Evolutionary conservation across 2,888 invertebrate genomes (phyloP).

Genomic region (Papilio demoleus): DNA sequence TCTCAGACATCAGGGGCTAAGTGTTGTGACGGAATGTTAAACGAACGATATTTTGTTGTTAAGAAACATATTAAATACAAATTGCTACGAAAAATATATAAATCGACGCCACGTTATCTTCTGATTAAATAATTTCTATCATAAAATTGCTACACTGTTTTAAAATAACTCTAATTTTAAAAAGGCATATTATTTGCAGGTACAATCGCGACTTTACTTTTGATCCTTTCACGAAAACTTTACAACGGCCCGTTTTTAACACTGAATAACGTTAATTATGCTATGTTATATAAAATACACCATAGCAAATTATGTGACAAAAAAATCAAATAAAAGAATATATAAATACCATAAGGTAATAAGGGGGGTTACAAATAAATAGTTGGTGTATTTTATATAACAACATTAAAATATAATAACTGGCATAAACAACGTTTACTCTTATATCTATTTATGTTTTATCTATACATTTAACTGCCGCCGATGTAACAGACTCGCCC

Average conservation of each 20-base stretch:
- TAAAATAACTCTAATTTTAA: conserved; percentile 25
- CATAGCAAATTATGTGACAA: background rate
- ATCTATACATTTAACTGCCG: conserved; percentile 3
- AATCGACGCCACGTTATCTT: conserved; percentile 2
- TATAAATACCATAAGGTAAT: conserved; percentile 12
- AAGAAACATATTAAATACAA: background rate
- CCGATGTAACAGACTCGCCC: background rate
- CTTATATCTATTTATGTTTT: conserved; percentile 8
- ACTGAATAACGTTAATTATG: background rate
- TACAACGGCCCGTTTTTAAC: background rate
- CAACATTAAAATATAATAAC: conserved; percentile 32
- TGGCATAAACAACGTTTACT: conserved; percentile 33
- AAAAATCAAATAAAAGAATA: background rate
- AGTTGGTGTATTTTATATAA: conserved; percentile 34
- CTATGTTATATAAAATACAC: conserved; percentile 32
- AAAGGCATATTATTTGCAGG: conserved; percentile 35
- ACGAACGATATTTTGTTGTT: background rate
- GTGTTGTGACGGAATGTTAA: background rate
- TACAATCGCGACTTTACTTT: conserved; percentile 31
- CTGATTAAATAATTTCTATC: conserved; percentile 22
- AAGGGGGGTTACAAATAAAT: conserved; percentile 26
- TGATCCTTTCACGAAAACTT: background rate
- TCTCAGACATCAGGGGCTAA: too few species aligned
- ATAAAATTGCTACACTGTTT: conserved; percentile 19
- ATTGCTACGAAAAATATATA: background rate